Conservation (phyloP, 2,888 invertebrate species). For the Pharmacophagus antenor region DNA sequence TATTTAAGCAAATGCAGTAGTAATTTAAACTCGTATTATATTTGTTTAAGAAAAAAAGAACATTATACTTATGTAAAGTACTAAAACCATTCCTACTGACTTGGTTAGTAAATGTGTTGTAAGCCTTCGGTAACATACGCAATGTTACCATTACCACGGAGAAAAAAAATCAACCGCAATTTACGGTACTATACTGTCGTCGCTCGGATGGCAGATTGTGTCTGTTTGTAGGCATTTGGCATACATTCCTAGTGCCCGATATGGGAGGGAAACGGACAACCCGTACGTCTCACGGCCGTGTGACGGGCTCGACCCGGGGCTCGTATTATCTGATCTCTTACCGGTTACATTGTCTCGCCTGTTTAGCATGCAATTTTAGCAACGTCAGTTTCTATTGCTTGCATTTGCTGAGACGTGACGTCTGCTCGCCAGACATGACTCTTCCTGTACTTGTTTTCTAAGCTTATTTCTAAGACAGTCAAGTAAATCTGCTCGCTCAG, state of each 20-base stretch:
- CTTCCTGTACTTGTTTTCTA: slow-evolving; percentile 17
- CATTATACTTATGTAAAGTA: too few relatives aligned
- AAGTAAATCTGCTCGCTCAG: too few relatives aligned
- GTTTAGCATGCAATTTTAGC: slow-evolving; percentile 28
- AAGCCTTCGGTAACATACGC: slow-evolving; percentile 10
- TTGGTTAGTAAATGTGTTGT: background rate
- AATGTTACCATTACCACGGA: slow-evolving; percentile 9
- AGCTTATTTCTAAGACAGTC: too few relatives aligned
- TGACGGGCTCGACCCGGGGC: slow-evolving; percentile 56
- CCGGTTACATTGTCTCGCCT: slow-evolving; percentile 25
- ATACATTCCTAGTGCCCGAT: slow-evolving; percentile 71
- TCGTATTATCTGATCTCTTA: slow-evolving; percentile 40
- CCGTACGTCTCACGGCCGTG: slow-evolving; percentile 61
- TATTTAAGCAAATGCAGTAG: too few relatives aligned
- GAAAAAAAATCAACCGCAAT: slow-evolving; percentile 25
- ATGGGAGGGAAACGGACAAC: slow-evolving; percentile 57
- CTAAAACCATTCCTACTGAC: background rate
- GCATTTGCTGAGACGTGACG: slow-evolving; percentile 16
- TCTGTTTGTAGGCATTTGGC: slow-evolving; percentile 65
- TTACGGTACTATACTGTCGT: slow-evolving; percentile 26
- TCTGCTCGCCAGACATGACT: slow-evolving; percentile 12
- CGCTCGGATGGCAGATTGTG: slow-evolving; percentile 27
- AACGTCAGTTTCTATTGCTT: slow-evolving; percentile 23
- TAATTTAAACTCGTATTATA: too few relatives aligned
- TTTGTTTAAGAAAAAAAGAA: too few relatives aligned